Percentiles rank a stretch among this genome's conserved stretches.
These are phyloP conservation scores for Neelides folsomi DNA, from an alignment of 2,888 invertebrate species.

Conservation along the genomic window DNA sequence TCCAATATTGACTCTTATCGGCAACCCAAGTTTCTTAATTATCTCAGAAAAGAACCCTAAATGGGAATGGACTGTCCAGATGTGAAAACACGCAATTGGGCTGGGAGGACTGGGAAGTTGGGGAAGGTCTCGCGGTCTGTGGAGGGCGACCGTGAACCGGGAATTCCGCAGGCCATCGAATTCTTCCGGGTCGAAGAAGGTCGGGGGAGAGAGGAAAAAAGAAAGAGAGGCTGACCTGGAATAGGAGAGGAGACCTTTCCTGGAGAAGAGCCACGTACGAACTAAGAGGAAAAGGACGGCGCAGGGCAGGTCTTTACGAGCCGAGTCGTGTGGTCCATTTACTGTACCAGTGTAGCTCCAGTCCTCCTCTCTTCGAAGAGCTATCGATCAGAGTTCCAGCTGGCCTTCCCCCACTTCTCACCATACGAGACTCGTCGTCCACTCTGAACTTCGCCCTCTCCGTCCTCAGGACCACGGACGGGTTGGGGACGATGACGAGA, in stretches of 20 bases:
- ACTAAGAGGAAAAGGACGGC: constrained; percentile 24
- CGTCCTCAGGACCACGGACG: neutral
- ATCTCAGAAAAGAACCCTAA: too few species aligned
- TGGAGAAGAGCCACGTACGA: constrained; percentile 31
- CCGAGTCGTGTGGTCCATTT: constrained; percentile 2
- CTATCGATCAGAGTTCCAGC: constrained; percentile 17
- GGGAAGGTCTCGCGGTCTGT: too few species aligned
- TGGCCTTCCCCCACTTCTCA: constrained; percentile 6
- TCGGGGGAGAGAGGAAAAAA: constrained; percentile 5
- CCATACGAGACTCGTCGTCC: neutral
- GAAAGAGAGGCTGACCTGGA: constrained; percentile 19
- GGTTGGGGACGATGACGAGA: too few species aligned
- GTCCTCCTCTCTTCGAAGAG: constrained; percentile 6
- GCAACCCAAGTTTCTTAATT: too few species aligned
- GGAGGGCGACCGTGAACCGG: too few species aligned
- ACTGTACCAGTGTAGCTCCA: neutral
- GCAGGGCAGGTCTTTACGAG: constrained; percentile 17
- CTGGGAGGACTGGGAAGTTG: too few species aligned
- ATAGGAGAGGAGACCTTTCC: constrained; percentile 15
- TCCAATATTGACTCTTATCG: too few species aligned
- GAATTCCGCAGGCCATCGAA: too few species aligned
- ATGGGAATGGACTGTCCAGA: too few species aligned
- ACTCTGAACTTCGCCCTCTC: neutral
- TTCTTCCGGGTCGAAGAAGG: neutral
- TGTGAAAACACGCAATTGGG: too few species aligned